These are phyloP conservation scores for Ophraella communa DNA, from an alignment of 2,888 invertebrate species.

Conservation along the genomic window DNA sequence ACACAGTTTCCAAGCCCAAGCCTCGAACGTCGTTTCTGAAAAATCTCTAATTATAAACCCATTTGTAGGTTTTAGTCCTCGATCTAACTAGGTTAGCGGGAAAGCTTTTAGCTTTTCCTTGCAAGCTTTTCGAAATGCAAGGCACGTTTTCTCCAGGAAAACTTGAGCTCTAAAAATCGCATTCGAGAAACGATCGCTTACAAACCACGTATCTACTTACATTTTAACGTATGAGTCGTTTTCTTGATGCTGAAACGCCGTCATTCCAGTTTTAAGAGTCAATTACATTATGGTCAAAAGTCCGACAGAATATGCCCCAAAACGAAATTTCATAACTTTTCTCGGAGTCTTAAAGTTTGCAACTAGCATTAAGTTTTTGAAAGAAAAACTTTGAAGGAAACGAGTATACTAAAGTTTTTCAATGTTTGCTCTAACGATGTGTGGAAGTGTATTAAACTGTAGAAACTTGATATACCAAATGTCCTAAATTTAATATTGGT, in stretches of 20 bases:
- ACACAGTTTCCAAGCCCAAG: background rate
- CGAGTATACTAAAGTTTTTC: too few relatives aligned
- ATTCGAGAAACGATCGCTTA: conserved; percentile 44
- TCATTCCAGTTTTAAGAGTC: conserved; percentile 24
- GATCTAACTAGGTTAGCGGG: conserved; percentile 44
- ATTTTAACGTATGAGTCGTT: conserved; percentile 38
- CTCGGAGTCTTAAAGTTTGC: background rate
- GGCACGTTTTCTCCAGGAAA: conserved; percentile 45
- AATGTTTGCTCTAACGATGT: too few relatives aligned
- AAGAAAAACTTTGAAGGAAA: too few relatives aligned
- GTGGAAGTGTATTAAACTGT: too few relatives aligned
- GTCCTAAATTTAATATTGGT: too few relatives aligned
- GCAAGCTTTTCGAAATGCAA: conserved; percentile 39
- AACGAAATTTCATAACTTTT: background rate
- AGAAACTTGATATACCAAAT: too few relatives aligned
- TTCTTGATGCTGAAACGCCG: conserved; percentile 11
- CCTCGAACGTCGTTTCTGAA: conserved; percentile 18
- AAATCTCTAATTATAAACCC: conserved; percentile 41
- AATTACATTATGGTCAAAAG: conserved; percentile 24
- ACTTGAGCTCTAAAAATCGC: conserved; percentile 43
- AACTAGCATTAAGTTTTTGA: background rate
- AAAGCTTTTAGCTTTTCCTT: conserved; percentile 45
- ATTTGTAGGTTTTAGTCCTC: conserved; percentile 39
- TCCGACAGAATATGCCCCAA: background rate
- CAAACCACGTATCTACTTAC: conserved; percentile 43